Evolutionary conservation across 2,888 invertebrate genomes (phyloP).

Genomic region (Leptogaster cylindrica): DNA sequence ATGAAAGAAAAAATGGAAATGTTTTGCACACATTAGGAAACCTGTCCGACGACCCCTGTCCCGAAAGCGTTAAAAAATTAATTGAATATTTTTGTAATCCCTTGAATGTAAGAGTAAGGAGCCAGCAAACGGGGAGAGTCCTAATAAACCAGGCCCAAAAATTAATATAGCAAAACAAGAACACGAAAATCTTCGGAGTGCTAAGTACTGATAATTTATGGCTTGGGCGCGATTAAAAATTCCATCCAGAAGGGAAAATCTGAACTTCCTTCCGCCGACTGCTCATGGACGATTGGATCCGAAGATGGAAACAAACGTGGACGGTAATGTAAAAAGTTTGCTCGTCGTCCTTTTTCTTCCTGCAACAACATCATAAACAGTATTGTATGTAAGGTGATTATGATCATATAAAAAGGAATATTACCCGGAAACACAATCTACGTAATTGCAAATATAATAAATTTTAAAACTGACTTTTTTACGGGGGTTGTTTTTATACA

Average conservation of each 20-base stretch:
- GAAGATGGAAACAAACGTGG: too few relatives aligned
- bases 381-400: too few relatives aligned
- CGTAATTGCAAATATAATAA: too few relatives aligned
- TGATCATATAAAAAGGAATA: too few relatives aligned
- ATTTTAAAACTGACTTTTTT: too few relatives aligned
- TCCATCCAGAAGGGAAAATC: not conserved
- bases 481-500: too few relatives aligned
- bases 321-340: too few relatives aligned
- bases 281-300: too few relatives aligned
- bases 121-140: not conserved
- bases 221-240: conserved; percentile 44
- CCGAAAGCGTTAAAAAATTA: conserved; percentile 38
- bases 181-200: conserved; percentile 22
- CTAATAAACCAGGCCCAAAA: conserved; percentile 27
- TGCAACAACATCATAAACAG: too few relatives aligned
- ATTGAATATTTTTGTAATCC: conserved; percentile 44
- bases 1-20: conserved; percentile 9
- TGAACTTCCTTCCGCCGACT: not conserved
- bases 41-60: not conserved
- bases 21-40: conserved; percentile 9
- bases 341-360: too few relatives aligned
- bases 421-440: too few relatives aligned
- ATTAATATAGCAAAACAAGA: conserved; percentile 39
- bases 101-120: not conserved
- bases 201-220: conserved; percentile 46